Conservation (phyloP, 2,113 vertebrate species). For the Trogon surrucura region DNA sequence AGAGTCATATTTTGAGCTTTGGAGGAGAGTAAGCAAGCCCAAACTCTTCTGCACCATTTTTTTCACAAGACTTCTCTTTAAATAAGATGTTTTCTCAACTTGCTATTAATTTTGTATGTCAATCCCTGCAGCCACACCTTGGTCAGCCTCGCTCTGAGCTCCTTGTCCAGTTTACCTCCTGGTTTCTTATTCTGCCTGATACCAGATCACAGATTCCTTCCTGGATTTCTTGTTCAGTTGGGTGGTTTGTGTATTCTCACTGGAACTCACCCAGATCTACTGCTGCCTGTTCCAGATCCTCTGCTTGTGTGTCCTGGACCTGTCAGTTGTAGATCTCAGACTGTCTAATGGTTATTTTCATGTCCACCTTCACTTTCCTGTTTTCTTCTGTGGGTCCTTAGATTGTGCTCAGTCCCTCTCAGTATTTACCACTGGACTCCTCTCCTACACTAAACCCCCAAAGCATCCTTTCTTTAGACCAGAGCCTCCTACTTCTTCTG, state of each 20-base stretch:
- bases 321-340: not conserved
- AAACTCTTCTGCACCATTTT: not conserved
- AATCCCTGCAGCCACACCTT: not conserved
- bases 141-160: not conserved
- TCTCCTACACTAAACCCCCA: not conserved
- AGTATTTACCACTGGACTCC: not conserved
- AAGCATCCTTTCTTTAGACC: not conserved
- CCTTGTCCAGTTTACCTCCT: not conserved
- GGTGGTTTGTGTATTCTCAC: not conserved
- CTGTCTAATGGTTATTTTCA: not conserved
- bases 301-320: not conserved
- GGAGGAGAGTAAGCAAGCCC: not conserved
- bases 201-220: not conserved
- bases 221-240: not conserved
- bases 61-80: not conserved
- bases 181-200: not conserved
- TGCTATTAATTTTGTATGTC: not conserved
- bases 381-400: not conserved
- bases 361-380: not conserved
- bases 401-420: not conserved
- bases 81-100: not conserved
- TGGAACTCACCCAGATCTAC: not conserved
- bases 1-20: not conserved
- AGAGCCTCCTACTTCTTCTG: not conserved
- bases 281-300: not conserved